Conservation (phyloP, 2,113 vertebrate genomes). For the Gymnarchus niloticus region DNA sequence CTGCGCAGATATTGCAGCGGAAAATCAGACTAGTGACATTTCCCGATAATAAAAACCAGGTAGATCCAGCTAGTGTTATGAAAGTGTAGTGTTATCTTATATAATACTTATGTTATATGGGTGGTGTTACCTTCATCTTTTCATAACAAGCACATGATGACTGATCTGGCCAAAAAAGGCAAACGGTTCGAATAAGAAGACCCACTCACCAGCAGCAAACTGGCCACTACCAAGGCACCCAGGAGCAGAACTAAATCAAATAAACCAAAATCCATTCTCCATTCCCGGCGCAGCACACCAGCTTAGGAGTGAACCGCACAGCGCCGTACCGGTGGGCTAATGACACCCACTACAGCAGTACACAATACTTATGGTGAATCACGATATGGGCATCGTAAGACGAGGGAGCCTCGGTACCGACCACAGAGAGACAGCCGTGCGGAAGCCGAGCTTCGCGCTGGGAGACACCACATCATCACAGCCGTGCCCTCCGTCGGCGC, state of each 20-base stretch:
- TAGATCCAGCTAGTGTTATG: too few relatives aligned
- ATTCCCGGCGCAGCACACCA: not conserved
- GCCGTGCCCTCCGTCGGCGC: not conserved
- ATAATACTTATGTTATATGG: too few relatives aligned
- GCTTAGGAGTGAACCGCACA: not conserved
- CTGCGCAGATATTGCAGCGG: too few relatives aligned
- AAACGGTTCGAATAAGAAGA: not conserved
- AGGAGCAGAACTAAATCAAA: constrained; percentile 50
- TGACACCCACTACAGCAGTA: not conserved
- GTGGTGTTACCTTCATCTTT: too few relatives aligned
- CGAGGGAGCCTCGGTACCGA: constrained; percentile 37
- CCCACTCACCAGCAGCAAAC: constrained; percentile 51
- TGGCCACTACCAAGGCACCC: constrained; percentile 41
- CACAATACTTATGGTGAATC: too few relatives aligned
- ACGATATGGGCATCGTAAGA: not conserved
- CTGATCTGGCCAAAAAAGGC: too few relatives aligned
- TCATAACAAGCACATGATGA: not conserved
- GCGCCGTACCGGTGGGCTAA: not conserved
- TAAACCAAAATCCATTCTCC: constrained; percentile 52
- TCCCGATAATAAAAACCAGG: too few relatives aligned
- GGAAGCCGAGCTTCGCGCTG: constrained; percentile 46
- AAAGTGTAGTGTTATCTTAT: too few relatives aligned
- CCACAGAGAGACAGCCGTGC: constrained; percentile 55
- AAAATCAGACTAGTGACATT: too few relatives aligned
- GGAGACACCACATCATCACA: constrained; percentile 60